These are phyloP conservation scores for Gyrodactylus bullatarudis DNA, from an alignment of 1,140 invertebrate species.

Conservation along the genomic window DNA sequence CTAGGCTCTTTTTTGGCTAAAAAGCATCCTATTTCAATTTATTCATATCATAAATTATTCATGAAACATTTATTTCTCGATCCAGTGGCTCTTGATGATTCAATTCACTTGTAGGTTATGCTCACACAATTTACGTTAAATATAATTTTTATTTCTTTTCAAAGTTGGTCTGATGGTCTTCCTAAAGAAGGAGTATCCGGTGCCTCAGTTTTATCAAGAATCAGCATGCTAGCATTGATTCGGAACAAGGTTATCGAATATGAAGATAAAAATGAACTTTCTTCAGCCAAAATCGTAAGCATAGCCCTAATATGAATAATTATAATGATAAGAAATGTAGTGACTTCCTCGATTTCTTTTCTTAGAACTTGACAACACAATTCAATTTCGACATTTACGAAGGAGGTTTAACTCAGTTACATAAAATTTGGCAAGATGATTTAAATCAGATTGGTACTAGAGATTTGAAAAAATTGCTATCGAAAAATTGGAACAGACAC, in stretches of 20 bases:
- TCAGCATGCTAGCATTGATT: neutral
- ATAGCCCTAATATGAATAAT: too few species aligned
- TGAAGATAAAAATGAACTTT: neutral
- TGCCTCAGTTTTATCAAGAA: neutral
- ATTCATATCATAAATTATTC: neutral
- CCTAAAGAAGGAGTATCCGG: neutral
- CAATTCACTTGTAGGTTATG: neutral
- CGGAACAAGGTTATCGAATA: neutral
- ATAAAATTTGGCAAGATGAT: neutral
- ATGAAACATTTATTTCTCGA: neutral
- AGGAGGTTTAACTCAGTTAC: neutral
- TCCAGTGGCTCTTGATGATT: neutral
- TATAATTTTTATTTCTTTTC: neutral
- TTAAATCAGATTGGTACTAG: neutral
- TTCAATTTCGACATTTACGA: neutral
- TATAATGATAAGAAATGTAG: too few species aligned
- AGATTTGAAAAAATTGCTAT: neutral
- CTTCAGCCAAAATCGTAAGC: neutral
- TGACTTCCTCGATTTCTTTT: too few species aligned
- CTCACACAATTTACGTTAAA: neutral
- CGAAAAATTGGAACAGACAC: neutral
- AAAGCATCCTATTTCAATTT: neutral
- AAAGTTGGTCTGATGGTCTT: neutral
- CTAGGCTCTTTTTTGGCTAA: neutral
- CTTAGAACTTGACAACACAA: too few species aligned